phyloP scores from a whole-genome alignment of 2,888 invertebrate species.

The Lymantria dispar region DNA sequence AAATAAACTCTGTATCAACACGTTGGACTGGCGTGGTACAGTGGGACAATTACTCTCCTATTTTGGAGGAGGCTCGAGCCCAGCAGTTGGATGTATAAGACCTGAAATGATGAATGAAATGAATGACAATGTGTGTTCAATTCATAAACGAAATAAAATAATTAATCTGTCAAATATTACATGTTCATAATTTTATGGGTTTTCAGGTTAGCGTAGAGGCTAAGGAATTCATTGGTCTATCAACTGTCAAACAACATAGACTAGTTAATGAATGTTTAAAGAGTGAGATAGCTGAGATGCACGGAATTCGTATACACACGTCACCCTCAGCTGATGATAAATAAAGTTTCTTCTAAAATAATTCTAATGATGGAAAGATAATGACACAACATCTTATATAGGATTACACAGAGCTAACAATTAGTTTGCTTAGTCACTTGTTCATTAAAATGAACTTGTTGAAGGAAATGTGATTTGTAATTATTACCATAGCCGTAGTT shows the following conservation, averaged over 20 bases:
- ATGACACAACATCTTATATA: neutral
- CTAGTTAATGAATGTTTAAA: constrained; percentile 88
- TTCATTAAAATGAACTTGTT: no score
- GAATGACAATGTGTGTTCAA: no score
- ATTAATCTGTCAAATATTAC: neutral
- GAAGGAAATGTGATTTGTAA: no score
- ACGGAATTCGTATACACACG: constrained; percentile 91
- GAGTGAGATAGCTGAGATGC: constrained; percentile 91
- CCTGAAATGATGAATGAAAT: no score
- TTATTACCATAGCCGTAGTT: no score
- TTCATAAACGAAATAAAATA: neutral
- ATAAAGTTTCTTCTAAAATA: constrained; percentile 7
- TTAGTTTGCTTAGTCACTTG: no score
- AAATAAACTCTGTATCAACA: no score
- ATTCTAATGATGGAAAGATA: neutral
- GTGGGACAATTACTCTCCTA: no score
- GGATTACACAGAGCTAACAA: no score
- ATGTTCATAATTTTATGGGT: neutral
- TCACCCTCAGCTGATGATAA: constrained; percentile 61
- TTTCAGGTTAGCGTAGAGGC: constrained; percentile 83
- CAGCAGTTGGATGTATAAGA: no score
- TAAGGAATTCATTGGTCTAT: constrained; percentile 86
- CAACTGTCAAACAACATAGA: constrained; percentile 88
- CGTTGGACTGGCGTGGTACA: no score
- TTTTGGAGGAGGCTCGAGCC: no score